Conservation (phyloP, 2,888 invertebrate species). For the Junonia oenone region DNA sequence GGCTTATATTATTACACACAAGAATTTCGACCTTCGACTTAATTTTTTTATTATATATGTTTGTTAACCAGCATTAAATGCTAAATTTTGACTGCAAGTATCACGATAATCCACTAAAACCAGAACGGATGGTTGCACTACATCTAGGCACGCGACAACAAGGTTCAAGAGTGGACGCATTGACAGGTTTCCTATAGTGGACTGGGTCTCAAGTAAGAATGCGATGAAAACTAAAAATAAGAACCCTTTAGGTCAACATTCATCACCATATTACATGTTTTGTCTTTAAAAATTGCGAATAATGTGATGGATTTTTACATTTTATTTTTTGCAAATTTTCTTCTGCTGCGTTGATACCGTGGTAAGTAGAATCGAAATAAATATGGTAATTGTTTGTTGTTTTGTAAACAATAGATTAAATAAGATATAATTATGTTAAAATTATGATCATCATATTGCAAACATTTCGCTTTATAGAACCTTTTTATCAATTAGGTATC, state of each 20-base stretch:
- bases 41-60: not conserved
- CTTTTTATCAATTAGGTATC: too few relatives aligned
- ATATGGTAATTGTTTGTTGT: too few relatives aligned
- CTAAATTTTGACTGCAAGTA: not conserved
- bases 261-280: slow-evolving; percentile 28
- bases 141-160: slow-evolving; percentile 53
- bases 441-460: too few relatives aligned
- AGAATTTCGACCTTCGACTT: not conserved
- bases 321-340: not conserved
- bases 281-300: slow-evolving; percentile 5
- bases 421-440: too few relatives aligned
- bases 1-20: not conserved
- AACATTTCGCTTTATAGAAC: too few relatives aligned
- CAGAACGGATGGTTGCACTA: slow-evolving; percentile 34
- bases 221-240: slow-evolving; percentile 45
- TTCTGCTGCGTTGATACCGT: not conserved
- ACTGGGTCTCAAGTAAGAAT: slow-evolving; percentile 43
- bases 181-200: slow-evolving; percentile 63
- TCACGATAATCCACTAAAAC: too few relatives aligned
- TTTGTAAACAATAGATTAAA: too few relatives aligned
- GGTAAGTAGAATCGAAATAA: too few relatives aligned
- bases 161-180: slow-evolving; percentile 40
- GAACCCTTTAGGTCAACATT: slow-evolving; percentile 34
- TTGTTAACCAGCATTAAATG: not conserved
- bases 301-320: not conserved